Base-by-base conservation (phyloP, 2,888 invertebrate species). In the Smittia sp. region DNA sequence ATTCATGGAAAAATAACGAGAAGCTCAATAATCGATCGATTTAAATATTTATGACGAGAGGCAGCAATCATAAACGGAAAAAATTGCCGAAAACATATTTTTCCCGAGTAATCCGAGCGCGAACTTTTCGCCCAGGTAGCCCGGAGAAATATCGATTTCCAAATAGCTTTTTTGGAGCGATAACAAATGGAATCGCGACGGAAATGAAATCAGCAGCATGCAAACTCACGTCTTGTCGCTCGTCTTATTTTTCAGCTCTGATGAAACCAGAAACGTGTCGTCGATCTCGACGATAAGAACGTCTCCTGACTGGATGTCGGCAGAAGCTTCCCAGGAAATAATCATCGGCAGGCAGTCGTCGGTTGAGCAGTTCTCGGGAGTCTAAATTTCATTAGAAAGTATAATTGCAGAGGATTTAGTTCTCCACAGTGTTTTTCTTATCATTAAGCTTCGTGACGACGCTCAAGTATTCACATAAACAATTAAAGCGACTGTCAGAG, bases 261-360 rank as follows among this genome's bases (percentile, higher is more conserved):
- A 83, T 22, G 80, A 79, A 72, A 80, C 79, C 74, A 89, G 83
- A 77, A 85, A 81, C 73, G 86, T 84, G 81, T 89, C 89, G 77
- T 88, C 87, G 81, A 90, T 88, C 81, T 88, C 86, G 65, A 90
- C 89, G 79, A 89, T 85, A 77, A 90, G 85, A 77, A 89, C 88
- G 82, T 90, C 90, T 18, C 89, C 90, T 76, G 87, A 88, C 81
- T 90, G 90, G 76, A 90, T 88, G 81, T 89, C 89, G 39, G 86
- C 86, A 75, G 86, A 83, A 65, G 87, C 89, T 78, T 88, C 87
- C 89, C 89, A 89, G 75, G 86, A 87, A 76, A 86, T 84, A 77
- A 86, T 83, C 82, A 85, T 84, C 76, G 86, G 85, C 76, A 84
- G 83, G 77, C 87, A 87, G 76, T 85, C 85, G 75, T 83, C 84